Percentiles rank a stretch among this genome's conserved stretches.
These are phyloP conservation scores for Trypoxylon attenuatum DNA, from an alignment of 2,888 invertebrate species.

Conservation along the genomic window DNA sequence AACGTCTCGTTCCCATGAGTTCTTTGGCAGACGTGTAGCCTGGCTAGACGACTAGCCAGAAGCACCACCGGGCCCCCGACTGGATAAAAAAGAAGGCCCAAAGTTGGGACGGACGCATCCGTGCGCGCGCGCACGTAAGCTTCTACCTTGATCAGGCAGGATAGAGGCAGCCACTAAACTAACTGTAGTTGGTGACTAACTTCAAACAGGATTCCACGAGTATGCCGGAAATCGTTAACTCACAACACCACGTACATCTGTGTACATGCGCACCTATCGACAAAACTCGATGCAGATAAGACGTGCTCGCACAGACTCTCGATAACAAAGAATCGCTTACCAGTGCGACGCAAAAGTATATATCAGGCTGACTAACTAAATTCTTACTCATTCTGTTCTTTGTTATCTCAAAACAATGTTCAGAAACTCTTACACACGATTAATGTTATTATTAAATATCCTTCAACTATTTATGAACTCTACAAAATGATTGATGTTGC, in stretches of 20 bases:
- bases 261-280: constrained; percentile 18
- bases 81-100: constrained; percentile 16
- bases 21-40: constrained; percentile 27
- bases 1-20: too few relatives aligned
- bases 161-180: constrained; percentile 50
- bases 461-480: too few relatives aligned
- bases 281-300: constrained; percentile 22
- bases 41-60: not conserved
- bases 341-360: too few relatives aligned
- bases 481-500: too few relatives aligned
- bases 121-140: constrained; percentile 33
- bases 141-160: constrained; percentile 46
- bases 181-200: constrained; percentile 60
- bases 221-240: constrained; percentile 48
- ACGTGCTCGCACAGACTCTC: too few relatives aligned
- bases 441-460: too few relatives aligned
- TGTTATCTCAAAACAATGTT: too few relatives aligned
- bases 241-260: constrained; percentile 14
- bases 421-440: too few relatives aligned
- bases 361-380: too few relatives aligned
- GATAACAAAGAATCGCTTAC: not conserved
- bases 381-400: too few relatives aligned
- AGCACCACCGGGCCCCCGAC: constrained; percentile 11
- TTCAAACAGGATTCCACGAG: constrained; percentile 48
- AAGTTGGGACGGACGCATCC: constrained; percentile 27